Evolutionary conservation across 1,140 invertebrate species (phyloP).

Genomic region (Drosophila pachea): DNA sequence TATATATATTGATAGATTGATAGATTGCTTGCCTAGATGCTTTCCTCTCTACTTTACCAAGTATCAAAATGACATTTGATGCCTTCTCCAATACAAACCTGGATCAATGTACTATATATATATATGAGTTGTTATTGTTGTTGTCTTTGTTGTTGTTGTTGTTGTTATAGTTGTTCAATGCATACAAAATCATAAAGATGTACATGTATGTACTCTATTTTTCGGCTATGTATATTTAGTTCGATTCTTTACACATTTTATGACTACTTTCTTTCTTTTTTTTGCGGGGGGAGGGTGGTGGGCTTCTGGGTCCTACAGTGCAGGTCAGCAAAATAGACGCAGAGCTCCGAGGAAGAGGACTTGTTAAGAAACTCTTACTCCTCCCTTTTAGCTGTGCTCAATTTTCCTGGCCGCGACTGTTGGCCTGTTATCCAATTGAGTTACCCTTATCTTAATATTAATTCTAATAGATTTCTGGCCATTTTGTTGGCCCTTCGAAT

Average conservation of each 20-base stretch:
- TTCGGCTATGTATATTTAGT: too few relatives aligned
- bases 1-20: slow-evolving; percentile 6
- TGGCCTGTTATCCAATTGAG: slow-evolving; percentile 5
- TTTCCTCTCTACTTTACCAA: slow-evolving; percentile 58
- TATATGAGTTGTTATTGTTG: slow-evolving; percentile 18
- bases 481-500: slow-evolving; percentile 27
- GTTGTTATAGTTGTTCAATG: slow-evolving; percentile 30
- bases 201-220: slow-evolving; percentile 5
- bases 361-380: too few relatives aligned
- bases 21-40: slow-evolving; percentile 17
- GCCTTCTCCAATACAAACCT: slow-evolving; percentile 46
- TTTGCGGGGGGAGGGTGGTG: not conserved
- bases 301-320: slow-evolving; percentile 15
- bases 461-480: slow-evolving; percentile 39
- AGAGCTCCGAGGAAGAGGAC: not conserved
- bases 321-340: slow-evolving; percentile 31
- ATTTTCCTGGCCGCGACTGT: slow-evolving; percentile 25
- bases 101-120: slow-evolving; percentile 21
- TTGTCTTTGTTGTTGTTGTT: slow-evolving; percentile 25
- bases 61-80: slow-evolving; percentile 55
- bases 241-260: slow-evolving; percentile 25
- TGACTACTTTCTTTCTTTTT: slow-evolving; percentile 2
- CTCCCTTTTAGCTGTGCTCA: not conserved
- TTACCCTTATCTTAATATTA: slow-evolving; percentile 21
- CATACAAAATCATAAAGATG: slow-evolving; percentile 37